These are phyloP conservation scores for Psittacula derbiana DNA, from an alignment of 2,797 vertebrate genomes.

Conservation along the genomic window DNA sequence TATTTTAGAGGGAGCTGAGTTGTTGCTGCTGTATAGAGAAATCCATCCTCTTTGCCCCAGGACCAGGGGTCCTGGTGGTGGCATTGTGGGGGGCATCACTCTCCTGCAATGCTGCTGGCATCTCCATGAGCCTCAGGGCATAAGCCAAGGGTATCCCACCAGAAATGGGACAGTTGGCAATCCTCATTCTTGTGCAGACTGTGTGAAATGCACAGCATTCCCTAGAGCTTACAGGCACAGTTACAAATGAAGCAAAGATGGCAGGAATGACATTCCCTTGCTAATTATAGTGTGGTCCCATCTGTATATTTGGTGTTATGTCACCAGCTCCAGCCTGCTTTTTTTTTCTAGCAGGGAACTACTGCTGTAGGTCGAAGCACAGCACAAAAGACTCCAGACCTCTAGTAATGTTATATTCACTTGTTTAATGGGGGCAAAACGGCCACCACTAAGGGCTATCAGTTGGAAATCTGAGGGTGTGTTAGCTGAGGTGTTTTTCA, in stretches of 20 bases:
- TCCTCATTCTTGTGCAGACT: slow-evolving; percentile 29
- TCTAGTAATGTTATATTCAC: slow-evolving; percentile 5
- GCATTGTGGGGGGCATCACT: rapidly evolving
- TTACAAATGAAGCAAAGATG: slow-evolving; percentile 55
- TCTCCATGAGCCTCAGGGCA: not conserved
- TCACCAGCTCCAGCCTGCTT: slow-evolving; percentile 57
- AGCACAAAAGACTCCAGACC: slow-evolving; percentile 19
- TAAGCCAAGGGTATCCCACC: slow-evolving; percentile 44
- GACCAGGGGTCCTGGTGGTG: not conserved
- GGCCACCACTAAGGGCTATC: not conserved
- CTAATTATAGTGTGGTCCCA: slow-evolving; percentile 71
- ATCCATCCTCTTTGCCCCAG: not conserved
- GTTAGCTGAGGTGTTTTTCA: not conserved
- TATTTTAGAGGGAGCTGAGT: not conserved
- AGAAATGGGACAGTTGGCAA: slow-evolving; percentile 63
- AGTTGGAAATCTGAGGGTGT: not conserved
- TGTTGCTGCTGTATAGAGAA: not conserved
- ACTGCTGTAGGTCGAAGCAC: slow-evolving; percentile 32
- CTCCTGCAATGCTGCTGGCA: rapidly evolving
- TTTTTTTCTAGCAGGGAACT: slow-evolving; percentile 28
- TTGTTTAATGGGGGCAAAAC: not conserved
- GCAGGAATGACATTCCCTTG: slow-evolving; percentile 67
- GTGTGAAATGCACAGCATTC: slow-evolving; percentile 67
- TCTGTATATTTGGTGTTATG: slow-evolving; percentile 70
- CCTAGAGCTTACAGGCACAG: slow-evolving; percentile 62